phyloP scores from a whole-genome alignment of 2,113 vertebrate genomes.

The Emberiza fucata region DNA sequence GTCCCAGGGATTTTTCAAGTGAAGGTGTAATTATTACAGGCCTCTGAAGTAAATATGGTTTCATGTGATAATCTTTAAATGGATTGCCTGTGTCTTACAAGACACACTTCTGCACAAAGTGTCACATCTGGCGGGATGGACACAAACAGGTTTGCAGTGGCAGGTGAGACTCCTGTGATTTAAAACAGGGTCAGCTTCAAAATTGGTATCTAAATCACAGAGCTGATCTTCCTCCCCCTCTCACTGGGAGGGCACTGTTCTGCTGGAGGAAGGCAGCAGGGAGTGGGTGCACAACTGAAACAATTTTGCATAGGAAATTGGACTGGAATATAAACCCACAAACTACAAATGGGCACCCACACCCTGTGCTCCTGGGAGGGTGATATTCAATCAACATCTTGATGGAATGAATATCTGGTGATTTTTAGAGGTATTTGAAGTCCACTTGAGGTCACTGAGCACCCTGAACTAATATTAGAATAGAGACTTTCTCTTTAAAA shows the following conservation, averaged over 20 bases:
- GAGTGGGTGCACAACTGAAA: neutral
- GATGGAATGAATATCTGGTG: neutral
- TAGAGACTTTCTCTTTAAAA: slow-evolving; percentile 39
- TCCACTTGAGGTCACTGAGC: neutral
- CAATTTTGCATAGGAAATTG: neutral
- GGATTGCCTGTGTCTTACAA: slow-evolving; percentile 57
- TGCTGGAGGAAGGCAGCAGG: neutral
- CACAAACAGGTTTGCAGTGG: neutral
- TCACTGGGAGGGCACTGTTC: neutral
- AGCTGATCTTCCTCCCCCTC: neutral
- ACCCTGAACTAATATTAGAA: neutral
- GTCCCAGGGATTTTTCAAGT: slow-evolving; percentile 77
- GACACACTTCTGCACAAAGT: slow-evolving; percentile 40
- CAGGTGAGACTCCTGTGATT: neutral
- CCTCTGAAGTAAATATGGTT: slow-evolving; percentile 77
- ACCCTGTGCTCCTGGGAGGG: neutral
- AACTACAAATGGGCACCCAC: neutral
- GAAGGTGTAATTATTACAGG: slow-evolving; percentile 77
- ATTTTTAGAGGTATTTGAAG: neutral
- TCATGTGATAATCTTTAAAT: slow-evolving; percentile 71
- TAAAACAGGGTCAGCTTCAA: neutral
- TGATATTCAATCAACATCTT: neutral
- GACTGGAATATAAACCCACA: neutral
- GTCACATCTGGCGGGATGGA: slow-evolving; percentile 31
- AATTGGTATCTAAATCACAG: neutral